Evolutionary conservation across 2,113 vertebrate species (phyloP).

Genomic region (Odocoileus virginianus): DNA sequence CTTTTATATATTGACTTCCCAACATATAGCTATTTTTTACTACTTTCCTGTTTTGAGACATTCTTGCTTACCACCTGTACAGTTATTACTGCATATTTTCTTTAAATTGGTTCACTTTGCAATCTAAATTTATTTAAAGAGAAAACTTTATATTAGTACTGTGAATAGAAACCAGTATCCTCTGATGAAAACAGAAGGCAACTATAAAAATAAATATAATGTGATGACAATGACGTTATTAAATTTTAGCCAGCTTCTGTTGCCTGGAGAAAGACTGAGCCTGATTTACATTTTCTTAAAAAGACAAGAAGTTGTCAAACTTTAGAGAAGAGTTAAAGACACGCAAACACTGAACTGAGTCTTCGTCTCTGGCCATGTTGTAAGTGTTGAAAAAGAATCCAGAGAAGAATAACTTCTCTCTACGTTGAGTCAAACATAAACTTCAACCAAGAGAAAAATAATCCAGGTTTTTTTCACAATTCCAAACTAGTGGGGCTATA

Average conservation of each 20-base stretch:
- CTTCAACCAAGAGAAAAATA: not conserved
- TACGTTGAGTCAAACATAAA: not conserved
- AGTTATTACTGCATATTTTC: not conserved
- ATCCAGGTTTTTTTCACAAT: not conserved
- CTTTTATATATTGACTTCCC: not conserved
- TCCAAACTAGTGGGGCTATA: not conserved
- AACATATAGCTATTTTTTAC: not conserved
- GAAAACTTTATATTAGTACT: not conserved
- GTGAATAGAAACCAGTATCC: not conserved
- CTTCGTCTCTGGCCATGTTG: not conserved
- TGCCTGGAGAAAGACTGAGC: not conserved
- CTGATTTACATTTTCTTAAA: conserved; percentile 18
- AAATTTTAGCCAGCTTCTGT: conserved; percentile 21
- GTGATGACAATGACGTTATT: conserved; percentile 11
- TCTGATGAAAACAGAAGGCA: conserved; percentile 7
- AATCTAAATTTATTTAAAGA: conserved; percentile 36
- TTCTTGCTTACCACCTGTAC: conserved; percentile 4
- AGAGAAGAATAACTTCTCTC: not conserved
- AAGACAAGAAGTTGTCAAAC: not conserved
- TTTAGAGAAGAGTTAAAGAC: not conserved
- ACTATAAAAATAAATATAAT: conserved; percentile 44
- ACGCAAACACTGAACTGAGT: not conserved
- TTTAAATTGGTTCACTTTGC: conserved; percentile 16
- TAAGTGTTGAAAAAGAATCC: not conserved
- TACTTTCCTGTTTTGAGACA: not conserved